Base-by-base conservation (phyloP, 2,888 invertebrate species). In the Ryuthela nishihirai region DNA sequence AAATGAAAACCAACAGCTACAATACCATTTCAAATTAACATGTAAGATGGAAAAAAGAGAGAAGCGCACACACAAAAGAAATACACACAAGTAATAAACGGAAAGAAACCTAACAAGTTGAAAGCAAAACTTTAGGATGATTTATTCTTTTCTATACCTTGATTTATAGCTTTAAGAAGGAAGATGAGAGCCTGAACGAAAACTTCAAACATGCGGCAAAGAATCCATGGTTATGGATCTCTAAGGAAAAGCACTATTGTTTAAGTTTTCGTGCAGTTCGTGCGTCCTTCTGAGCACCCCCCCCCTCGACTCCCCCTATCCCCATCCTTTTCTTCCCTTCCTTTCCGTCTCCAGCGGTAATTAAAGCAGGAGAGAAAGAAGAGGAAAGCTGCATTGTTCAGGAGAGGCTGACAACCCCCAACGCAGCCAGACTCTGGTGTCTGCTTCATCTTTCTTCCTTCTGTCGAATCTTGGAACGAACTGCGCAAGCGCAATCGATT, bases 401-500 rank as follows among this genome's bases (percentile, higher is more conserved):
- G 42, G 43, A 29, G 29, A 42, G 52, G 41, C 50, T 50, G 41
- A 58, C 50, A 50, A 42, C 34, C 52, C 45, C 29, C 46, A 41
- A 36, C 46, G 45, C 39, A 38, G 44, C 52, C 25, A 29, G 34
- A 42, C 47, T 43, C n/a, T n/a, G n/a, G n/a, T n/a, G n/a, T n/a
- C n/a, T n/a, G n/a, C n/a, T n/a, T 47, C 48, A 53, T 53, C 47
- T 40, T 48, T 53, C 59, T 59, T 59, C 43, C 53, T 48, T 39
- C 24, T 53, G 53, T 59, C 53, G 59, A 59, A 53, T 47, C 53
- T 52, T 42, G 34, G 39, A 24, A 40, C 29, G 39, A n/a, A 53
- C 24, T 26, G 53, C 59, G 59, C 59, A 48, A 40, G 59, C 59
- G 53, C 25, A 59, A 59, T 59, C 59, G 59, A 59, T 53, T 59